phyloP scores from a whole-genome alignment of 2,113 vertebrate species.

The Myanophis thanlyinensis region DNA sequence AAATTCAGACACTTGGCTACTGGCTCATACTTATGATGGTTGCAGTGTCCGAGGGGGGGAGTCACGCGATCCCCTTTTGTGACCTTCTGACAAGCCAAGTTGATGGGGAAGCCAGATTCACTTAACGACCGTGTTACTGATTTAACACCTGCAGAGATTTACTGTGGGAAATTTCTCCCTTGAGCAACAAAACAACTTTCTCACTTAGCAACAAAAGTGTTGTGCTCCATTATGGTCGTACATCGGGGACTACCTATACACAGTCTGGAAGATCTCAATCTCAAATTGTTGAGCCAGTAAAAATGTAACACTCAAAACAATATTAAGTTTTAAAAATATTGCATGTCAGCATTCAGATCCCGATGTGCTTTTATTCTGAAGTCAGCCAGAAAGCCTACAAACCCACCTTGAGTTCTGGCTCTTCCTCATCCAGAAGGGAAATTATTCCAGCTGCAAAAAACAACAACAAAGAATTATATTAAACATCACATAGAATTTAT shows the following conservation, averaged over 20 bases:
- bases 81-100: too few relatives aligned
- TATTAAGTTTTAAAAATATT: neutral
- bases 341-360: neutral
- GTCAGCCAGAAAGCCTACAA: neutral
- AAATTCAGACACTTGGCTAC: too few relatives aligned
- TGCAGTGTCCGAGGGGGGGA: too few relatives aligned
- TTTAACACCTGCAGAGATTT: too few relatives aligned
- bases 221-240: too few relatives aligned
- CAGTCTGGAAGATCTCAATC: neutral
- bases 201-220: too few relatives aligned
- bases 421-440: constrained; percentile 98
- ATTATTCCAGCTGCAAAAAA: constrained; percentile 92
- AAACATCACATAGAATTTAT: neutral
- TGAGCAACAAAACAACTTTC: too few relatives aligned
- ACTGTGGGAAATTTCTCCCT: too few relatives aligned
- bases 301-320: neutral
- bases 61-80: too few relatives aligned
- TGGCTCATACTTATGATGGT: too few relatives aligned
- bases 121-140: too few relatives aligned
- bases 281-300: neutral
- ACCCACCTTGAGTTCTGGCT: constrained; percentile 95
- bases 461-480: constrained; percentile 37
- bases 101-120: too few relatives aligned
- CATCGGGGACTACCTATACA: neutral
- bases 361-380: neutral